Conservation (phyloP, 2,888 invertebrate genomes). For the Parapristionchus giblindavisi region DNA sequence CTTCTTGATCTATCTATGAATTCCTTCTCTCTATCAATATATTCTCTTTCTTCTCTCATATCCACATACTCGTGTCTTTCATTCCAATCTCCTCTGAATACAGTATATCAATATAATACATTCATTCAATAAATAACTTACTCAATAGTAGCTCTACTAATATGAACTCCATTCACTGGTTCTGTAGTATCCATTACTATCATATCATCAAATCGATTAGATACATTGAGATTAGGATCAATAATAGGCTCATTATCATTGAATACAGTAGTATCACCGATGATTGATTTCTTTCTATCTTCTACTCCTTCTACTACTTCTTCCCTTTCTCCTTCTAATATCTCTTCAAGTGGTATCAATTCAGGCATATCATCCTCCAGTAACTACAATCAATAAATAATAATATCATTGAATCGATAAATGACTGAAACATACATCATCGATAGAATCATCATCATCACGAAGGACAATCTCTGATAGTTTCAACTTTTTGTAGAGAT, state of each 20-base stretch:
- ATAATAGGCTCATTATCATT: not conserved
- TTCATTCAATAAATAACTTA: not conserved
- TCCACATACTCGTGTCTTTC: constrained; percentile 24
- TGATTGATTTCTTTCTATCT: not conserved
- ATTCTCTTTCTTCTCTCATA: constrained; percentile 9
- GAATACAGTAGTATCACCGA: not conserved
- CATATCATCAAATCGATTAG: constrained; percentile 19
- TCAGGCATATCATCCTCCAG: too few species aligned
- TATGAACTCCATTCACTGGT: not conserved
- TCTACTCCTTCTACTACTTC: constrained; percentile 5
- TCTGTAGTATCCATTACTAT: constrained; percentile 22
- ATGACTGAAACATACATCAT: not conserved
- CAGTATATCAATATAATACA: not conserved
- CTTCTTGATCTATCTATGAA: not conserved
- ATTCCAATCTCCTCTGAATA: constrained; percentile 14
- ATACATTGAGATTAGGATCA: not conserved
- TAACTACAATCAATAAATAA: too few species aligned
- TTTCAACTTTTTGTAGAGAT: constrained; percentile 16
- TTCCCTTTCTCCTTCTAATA: constrained; percentile 3
- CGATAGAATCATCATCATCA: not conserved
- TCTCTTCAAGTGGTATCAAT: constrained; percentile 4
- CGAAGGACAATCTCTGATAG: not conserved
- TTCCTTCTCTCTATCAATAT: constrained; percentile 6
- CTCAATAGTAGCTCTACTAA: constrained; percentile 25
- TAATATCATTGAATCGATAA: not conserved